Percentiles rank a stretch among this genome's conserved stretches.
Conservation (phyloP, 2,888 invertebrate species). For the Phaonia tiefii region DNA sequence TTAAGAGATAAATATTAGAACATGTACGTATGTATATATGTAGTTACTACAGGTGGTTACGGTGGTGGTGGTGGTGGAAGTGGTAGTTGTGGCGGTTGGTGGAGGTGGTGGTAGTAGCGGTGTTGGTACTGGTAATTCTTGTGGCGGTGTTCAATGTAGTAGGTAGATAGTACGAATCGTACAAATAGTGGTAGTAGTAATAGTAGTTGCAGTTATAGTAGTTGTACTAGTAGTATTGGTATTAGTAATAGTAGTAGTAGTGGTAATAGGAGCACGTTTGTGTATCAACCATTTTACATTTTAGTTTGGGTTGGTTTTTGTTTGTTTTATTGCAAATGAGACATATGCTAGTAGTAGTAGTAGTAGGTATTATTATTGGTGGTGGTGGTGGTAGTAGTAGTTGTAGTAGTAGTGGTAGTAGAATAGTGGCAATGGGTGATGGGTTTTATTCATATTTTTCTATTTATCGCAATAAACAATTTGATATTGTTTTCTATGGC, state of each 20-base stretch:
- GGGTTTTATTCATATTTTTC: slow-evolving; percentile 39
- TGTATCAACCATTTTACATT: slow-evolving; percentile 57
- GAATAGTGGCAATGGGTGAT: slow-evolving; percentile 51
- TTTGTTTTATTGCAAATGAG: slow-evolving; percentile 31
- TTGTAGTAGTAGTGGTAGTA: slow-evolving; percentile 50
- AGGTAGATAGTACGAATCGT: background rate
- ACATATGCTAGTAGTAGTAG: slow-evolving; percentile 28
- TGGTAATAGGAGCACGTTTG: slow-evolving; percentile 52
- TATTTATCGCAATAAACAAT: slow-evolving; percentile 36
- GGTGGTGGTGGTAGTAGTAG: slow-evolving; percentile 23
- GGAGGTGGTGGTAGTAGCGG: slow-evolving; percentile 38
- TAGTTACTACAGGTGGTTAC: slow-evolving; percentile 61
- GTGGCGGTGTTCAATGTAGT: slow-evolving; percentile 47
- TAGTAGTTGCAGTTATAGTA: slow-evolving; percentile 48
- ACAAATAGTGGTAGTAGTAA: background rate
- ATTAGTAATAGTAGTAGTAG: slow-evolving; percentile 50
- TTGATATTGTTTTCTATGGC: slow-evolving; percentile 30
- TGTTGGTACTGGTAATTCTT: slow-evolving; percentile 33
- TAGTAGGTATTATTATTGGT: slow-evolving; percentile 51
- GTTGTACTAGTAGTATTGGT: slow-evolving; percentile 49
- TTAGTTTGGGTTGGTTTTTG: too few species aligned
- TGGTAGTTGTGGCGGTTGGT: slow-evolving; percentile 36
- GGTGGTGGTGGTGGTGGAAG: slow-evolving; percentile 43
- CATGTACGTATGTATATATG: too few species aligned
- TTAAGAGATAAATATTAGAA: slow-evolving; percentile 48